Evolutionary conservation across 2,888 invertebrate species (phyloP), one percentile per base, ranked within the genome.

Genomic region (Clivina fossor): DNA sequence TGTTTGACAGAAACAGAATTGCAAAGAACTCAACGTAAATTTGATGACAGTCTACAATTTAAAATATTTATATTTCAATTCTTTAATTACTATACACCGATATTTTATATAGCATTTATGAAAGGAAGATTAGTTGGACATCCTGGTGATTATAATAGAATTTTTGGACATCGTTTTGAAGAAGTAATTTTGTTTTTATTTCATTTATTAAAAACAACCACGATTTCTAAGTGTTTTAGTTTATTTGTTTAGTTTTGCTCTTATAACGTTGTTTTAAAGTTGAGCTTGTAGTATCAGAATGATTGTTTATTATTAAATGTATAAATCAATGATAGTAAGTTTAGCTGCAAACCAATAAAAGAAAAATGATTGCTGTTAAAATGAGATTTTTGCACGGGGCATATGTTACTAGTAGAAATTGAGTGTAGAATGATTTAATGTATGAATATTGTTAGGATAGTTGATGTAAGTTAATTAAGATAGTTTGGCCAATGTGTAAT

Each of bases 61-160:
- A 93, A 93, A 75, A 86, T 92, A 68, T 93, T 91, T 72, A 74
- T 90, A 61, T 86, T 93, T 62, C 90, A 93, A 75, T 93, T 93
- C 72, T 85, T 93, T 63, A 93, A 93, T 74, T 92, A 88, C 72
- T 93, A 93, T 72, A 85, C 90, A 2, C 90, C 89, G 16, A 84
- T 93, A 60, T 89, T 93, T 76, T 93, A 93, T 70, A 89, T 93
- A 58, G 86, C 85, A 9, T 87, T 87, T 66, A 72, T 87, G 55
- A 86, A 87, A 68, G 86, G 85, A 22, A 88, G 90, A 70, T 86
- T 90, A 67, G 82, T 88, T 20, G 90, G 90, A 1, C 84, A 86
- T 71, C 90, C 90, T 1, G 81, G 82, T 7, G 83, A 86, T 62
- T 90, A 90, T 67, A 88, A 86, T 66, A 80, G 81, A 48, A 78